phyloP scores from a whole-genome alignment of 2,888 invertebrate species.

The Habrosyne pyritoides region DNA sequence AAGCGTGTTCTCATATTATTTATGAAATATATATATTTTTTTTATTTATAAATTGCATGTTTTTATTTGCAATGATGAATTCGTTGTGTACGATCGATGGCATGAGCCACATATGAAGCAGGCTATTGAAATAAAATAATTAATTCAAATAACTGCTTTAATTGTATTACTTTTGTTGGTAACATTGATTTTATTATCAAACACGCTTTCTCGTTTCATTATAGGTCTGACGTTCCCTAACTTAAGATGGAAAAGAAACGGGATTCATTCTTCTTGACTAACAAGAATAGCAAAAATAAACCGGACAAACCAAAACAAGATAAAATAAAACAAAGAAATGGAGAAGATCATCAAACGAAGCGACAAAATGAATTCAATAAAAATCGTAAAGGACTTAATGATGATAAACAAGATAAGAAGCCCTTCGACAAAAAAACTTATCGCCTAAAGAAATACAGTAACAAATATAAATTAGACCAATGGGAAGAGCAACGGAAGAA shows the following conservation, averaged over 20 bases:
- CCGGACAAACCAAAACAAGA: slow-evolving; percentile 9
- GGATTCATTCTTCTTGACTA: slow-evolving; percentile 62
- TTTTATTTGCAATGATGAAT: neutral
- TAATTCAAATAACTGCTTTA: slow-evolving; percentile 14
- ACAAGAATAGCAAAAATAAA: slow-evolving; percentile 43
- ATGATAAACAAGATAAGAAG: slow-evolving; percentile 64
- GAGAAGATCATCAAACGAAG: slow-evolving; percentile 28
- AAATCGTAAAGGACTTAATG: slow-evolving; percentile 38
- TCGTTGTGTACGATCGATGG: neutral
- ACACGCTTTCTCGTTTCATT: slow-evolving; percentile 81
- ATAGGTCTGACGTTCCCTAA: slow-evolving; percentile 62
- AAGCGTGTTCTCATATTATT: slow-evolving; percentile 60
- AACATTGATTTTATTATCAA: slow-evolving; percentile 52
- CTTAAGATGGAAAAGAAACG: slow-evolving; percentile 62
- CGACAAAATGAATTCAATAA: slow-evolving; percentile 59
- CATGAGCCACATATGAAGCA: neutral
- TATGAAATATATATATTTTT: slow-evolving; percentile 27
- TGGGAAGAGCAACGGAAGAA: slow-evolving; percentile 87
- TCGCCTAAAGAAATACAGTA: slow-evolving; percentile 87
- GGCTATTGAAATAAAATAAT: slow-evolving; percentile 5
- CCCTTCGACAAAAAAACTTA: slow-evolving; percentile 87
- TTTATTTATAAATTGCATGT: slow-evolving; percentile 22
- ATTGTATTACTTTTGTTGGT: slow-evolving; percentile 11
- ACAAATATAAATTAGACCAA: slow-evolving; percentile 87
- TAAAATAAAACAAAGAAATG: slow-evolving; percentile 24